Base-by-base conservation (phyloP, 2,888 invertebrate genomes). In the Cynaeus angustus region DNA sequence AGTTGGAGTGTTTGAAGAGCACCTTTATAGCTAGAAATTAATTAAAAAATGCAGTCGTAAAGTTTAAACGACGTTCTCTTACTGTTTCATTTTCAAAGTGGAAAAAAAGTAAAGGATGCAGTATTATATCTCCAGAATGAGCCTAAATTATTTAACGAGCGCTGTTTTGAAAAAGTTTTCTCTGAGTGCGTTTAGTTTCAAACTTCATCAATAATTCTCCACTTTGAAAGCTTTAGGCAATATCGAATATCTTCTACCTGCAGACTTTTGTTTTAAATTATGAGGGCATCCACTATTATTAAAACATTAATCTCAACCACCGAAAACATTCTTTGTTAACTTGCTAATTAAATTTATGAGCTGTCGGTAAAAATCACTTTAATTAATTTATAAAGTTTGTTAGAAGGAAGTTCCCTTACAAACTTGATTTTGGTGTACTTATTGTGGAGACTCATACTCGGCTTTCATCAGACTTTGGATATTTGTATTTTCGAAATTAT, bases 151-250 rank as follows among this genome's bases (percentile, higher is more conserved):
- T 70, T 72, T 56, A 74, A 70, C 70, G 68, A 45, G 68, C 65
- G 70, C 66, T 73, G 72, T 74, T 72, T 66, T 71, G 58, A 70
- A 70, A 69, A 75, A 77, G 70, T 77, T 75, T 74, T 64, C 65
- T 61, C 46, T 37, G 69, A 74, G 73, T 71, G 70, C 73, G 72
- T 74, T 71, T 72, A 76, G 75, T 74, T 77, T 68, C 56, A 73
- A 73, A 75, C 67, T 74, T 72, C 78, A 78, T 78, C 76, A 78
- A 78, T 78, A 77, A 78, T 78, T 78, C 75, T 68, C 59, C 62
- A 75, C 71, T 75, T 74, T 76, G 76, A 77, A 75, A 77, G 77
- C 77, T 77, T 72, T 66, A 68, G 72, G 76, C 74, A 73, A 74
- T 75, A 75, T 76, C 68, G 71, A 72, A 72, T 73, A 69, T 71